Evolutionary conservation across 2,888 invertebrate genomes (phyloP).

Genomic region (Eristalis intricaria): DNA sequence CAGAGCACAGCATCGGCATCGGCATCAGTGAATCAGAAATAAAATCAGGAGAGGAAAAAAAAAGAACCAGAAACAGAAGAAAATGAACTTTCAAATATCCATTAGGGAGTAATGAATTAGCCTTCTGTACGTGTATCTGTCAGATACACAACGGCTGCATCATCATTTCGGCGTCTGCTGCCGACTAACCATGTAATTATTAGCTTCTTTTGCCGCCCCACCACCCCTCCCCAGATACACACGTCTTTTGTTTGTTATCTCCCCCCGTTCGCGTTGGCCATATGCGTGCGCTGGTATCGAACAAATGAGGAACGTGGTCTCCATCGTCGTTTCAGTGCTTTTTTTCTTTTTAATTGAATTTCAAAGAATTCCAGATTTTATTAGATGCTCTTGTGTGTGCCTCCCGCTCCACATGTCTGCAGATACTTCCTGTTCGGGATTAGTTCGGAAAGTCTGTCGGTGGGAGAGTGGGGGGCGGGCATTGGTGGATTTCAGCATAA

Average conservation of each 20-base stretch:
- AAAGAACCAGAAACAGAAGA: constrained; percentile 10
- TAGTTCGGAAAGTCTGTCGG: background rate
- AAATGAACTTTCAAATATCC: constrained; percentile 61
- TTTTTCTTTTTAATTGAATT: constrained; percentile 11
- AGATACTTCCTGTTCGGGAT: background rate
- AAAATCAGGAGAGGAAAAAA: background rate
- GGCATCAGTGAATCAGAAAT: background rate
- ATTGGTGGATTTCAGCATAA: background rate
- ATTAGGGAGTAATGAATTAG: constrained; percentile 67
- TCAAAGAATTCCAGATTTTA: background rate
- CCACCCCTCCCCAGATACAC: background rate
- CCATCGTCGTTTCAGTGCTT: background rate
- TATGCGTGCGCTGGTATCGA: constrained; percentile 5
- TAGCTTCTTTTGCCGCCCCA: background rate
- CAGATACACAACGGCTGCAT: constrained; percentile 22
- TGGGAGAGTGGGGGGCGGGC: background rate
- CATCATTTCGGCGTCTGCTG: background rate
- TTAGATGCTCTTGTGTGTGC: background rate
- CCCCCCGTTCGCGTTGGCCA: background rate
- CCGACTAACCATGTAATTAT: constrained; percentile 42
- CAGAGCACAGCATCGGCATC: background rate
- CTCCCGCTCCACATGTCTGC: background rate
- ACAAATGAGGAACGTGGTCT: background rate
- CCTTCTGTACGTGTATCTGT: constrained; percentile 25
- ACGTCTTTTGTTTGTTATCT: constrained; percentile 33